phyloP scores from a whole-genome alignment of 1,140 invertebrate species.

The Ectropis grisescens region DNA sequence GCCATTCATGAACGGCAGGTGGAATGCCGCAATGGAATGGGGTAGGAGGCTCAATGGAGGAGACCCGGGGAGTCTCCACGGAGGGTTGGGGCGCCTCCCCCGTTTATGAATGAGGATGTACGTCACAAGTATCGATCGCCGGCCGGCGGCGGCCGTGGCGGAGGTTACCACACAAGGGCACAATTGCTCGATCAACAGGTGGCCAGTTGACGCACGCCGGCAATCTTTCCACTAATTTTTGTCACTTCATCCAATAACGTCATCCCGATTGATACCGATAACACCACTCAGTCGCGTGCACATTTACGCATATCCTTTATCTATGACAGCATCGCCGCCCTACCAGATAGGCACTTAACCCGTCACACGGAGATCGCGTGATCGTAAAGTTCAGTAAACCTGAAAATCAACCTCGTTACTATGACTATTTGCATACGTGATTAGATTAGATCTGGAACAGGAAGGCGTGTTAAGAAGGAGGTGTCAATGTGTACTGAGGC shows the following conservation, averaged over 20 bases:
- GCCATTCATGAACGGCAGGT: conserved; percentile 53
- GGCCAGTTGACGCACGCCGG: conserved; percentile 41
- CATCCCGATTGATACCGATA: conserved; percentile 30
- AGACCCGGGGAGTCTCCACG: conserved; percentile 6
- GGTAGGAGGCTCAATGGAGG: conserved; percentile 7
- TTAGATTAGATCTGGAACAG: too few relatives aligned
- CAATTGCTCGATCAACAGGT: conserved; percentile 47
- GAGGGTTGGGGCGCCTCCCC: conserved; percentile 9
- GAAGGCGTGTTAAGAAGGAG: too few relatives aligned
- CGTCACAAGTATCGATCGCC: conserved; percentile 58
- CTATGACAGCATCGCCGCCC: too few relatives aligned
- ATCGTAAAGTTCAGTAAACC: too few relatives aligned
- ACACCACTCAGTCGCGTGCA: conserved; percentile 11
- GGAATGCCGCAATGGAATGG: conserved; percentile 20
- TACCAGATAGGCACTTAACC: too few relatives aligned
- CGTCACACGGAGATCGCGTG: too few relatives aligned
- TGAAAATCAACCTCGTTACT: too few relatives aligned
- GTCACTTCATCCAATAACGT: conserved; percentile 38
- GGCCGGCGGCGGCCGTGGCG: conserved; percentile 18
- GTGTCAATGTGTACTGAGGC: too few relatives aligned
- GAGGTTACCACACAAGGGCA: conserved; percentile 54
- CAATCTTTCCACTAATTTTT: conserved; percentile 30
- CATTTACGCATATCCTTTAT: conserved; percentile 3
- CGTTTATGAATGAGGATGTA: conserved; percentile 63
- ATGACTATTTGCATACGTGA: too few relatives aligned